Percentiles rank a stretch among this genome's conserved stretches.
These are phyloP conservation scores for Momotus momota DNA, from an alignment of 2,797 vertebrate genomes.

Conservation along the genomic window DNA sequence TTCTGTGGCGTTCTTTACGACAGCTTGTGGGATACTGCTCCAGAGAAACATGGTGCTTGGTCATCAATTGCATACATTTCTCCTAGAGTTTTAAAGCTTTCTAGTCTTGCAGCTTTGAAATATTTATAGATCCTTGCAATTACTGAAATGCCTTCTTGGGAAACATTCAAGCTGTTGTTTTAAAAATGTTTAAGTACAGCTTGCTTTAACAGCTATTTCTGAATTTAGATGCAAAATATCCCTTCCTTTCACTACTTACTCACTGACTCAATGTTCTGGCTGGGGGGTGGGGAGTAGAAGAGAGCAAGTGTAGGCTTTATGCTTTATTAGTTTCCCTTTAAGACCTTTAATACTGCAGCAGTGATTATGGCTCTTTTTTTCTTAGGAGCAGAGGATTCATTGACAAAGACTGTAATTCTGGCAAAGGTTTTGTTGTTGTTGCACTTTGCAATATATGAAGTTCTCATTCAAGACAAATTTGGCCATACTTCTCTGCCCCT, in stretches of 20 bases:
- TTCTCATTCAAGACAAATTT: constrained; percentile 10
- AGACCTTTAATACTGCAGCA: neutral
- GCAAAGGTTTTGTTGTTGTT: neutral
- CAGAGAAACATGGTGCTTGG: neutral
- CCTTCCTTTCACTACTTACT: neutral
- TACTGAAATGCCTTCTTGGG: neutral
- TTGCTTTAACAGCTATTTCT: neutral
- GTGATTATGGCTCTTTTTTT: constrained; percentile 2
- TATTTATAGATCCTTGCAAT: constrained; percentile 6
- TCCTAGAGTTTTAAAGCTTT: neutral
- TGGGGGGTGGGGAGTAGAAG: neutral
- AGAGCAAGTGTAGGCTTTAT: neutral
- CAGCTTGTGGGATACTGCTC: neutral
- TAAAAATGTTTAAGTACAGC: neutral
- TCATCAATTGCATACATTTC: neutral
- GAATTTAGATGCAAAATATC: neutral
- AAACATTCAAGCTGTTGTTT: neutral
- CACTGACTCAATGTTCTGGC: neutral
- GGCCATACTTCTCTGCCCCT: constrained; percentile 3
- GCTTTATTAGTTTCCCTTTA: neutral
- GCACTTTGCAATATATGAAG: constrained; percentile 36
- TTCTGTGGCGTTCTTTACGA: neutral
- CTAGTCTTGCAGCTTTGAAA: neutral
- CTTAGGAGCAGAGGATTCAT: neutral
- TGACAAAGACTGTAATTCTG: constrained; percentile 32